Conservation (phyloP, 2,113 vertebrate genomes). For the Chamaea fasciata region DNA sequence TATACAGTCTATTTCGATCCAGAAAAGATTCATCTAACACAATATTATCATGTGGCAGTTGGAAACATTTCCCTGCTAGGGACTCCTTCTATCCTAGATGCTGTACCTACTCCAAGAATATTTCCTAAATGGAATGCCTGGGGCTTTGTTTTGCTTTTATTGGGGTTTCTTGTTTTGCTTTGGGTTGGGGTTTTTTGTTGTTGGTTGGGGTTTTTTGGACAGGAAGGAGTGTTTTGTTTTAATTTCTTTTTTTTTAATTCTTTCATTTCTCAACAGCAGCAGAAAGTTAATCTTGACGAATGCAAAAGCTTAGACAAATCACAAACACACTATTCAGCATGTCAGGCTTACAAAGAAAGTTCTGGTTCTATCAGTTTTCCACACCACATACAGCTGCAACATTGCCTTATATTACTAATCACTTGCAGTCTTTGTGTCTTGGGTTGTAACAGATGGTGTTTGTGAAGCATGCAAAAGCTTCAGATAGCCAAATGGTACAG, state of each 20-base stretch:
- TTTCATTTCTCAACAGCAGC: not conserved
- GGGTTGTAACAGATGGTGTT: conserved; percentile 71
- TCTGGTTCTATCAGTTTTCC: conserved; percentile 52
- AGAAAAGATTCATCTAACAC: not conserved
- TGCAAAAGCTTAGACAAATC: conserved; percentile 48
- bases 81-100: not conserved
- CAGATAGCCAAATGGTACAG: conserved; percentile 65
- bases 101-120: not conserved
- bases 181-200: not conserved
- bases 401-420: conserved; percentile 62
- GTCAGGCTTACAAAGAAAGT: conserved; percentile 56
- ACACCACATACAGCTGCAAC: conserved; percentile 50
- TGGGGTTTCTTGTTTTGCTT: not conserved
- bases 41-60: not conserved
- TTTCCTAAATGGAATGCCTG: not conserved
- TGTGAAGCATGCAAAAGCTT: conserved; percentile 57
- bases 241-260: not conserved
- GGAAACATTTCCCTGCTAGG: not conserved
- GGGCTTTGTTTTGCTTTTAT: not conserved
- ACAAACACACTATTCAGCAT: conserved; percentile 26
- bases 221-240: not conserved
- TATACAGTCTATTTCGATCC: not conserved
- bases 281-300: conserved; percentile 38
- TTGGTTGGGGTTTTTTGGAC: not conserved
- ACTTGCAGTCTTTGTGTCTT: conserved; percentile 49